These are phyloP conservation scores for Actinia tenebrosa DNA, from an alignment of 64 coral and sea anemone species.

Conservation along the genomic window DNA sequence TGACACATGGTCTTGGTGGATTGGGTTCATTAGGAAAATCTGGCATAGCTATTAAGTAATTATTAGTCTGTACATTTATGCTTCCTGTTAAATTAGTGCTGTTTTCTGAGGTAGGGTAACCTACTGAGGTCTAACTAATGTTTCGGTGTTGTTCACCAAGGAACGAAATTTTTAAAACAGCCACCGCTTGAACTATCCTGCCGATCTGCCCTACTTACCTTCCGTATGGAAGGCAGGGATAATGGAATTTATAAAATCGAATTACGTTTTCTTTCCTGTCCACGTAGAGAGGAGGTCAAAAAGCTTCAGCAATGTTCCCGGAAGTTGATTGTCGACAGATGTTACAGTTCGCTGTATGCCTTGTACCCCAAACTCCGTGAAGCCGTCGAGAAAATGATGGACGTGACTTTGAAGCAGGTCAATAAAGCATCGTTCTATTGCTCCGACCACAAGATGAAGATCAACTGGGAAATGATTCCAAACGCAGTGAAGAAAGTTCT, in stretches of 20 bases:
- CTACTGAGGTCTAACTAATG: too few species aligned
- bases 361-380: constrained; percentile 15
- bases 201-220: too few species aligned
- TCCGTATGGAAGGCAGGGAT: too few species aligned
- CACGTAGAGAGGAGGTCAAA: background rate
- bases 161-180: too few species aligned
- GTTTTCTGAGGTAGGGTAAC: too few species aligned
- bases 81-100: too few species aligned
- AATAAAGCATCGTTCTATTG: constrained; percentile 16
- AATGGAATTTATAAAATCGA: background rate
- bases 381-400: constrained; percentile 10
- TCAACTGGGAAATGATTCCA: constrained; percentile 12
- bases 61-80: too few species aligned
- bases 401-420: constrained; percentile 24
- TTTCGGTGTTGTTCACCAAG: too few species aligned
- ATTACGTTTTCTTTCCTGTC: background rate
- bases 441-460: constrained; percentile 13
- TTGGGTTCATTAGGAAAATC: too few species aligned
- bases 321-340: background rate
- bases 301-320: constrained; percentile 10
- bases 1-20: too few species aligned
- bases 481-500: background rate
- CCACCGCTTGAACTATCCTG: too few species aligned
- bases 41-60: too few species aligned
- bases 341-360: constrained; percentile 14